Evolutionary conservation across 1,140 invertebrate genomes (phyloP).

Genomic region (Pentalonia nigronervosa): DNA sequence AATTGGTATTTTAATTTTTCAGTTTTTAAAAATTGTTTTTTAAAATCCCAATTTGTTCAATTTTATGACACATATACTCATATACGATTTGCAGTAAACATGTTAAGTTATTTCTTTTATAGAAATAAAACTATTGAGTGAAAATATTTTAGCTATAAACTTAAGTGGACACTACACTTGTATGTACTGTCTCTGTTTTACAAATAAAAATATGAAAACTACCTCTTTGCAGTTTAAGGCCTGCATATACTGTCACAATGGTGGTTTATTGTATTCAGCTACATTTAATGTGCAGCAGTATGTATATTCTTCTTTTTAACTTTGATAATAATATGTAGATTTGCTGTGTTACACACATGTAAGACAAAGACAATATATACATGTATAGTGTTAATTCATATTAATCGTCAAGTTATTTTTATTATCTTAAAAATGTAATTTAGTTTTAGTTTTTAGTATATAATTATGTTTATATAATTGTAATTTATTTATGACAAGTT

Average conservation of each 20-base stretch:
- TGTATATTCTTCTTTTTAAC: not conserved
- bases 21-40: too few species aligned
- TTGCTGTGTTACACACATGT: not conserved
- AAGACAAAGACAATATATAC: not conserved
- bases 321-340: not conserved
- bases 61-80: too few species aligned
- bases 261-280: not conserved
- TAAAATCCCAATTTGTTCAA: too few species aligned
- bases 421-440: not conserved
- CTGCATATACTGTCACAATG: not conserved
- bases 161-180: not conserved
- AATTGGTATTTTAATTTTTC: too few species aligned
- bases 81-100: too few species aligned
- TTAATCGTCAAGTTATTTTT: not conserved
- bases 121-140: too few species aligned
- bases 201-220: not conserved
- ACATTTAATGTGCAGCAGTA: not conserved
- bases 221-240: not conserved
- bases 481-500: not conserved
- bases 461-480: not conserved
- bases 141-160: not conserved
- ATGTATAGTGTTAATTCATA: not conserved
- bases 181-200: not conserved
- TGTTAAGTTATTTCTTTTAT: too few species aligned
- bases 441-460: not conserved